These are phyloP conservation scores for Melieria omissa DNA, from an alignment of 2,888 invertebrate genomes.

Conservation along the genomic window DNA sequence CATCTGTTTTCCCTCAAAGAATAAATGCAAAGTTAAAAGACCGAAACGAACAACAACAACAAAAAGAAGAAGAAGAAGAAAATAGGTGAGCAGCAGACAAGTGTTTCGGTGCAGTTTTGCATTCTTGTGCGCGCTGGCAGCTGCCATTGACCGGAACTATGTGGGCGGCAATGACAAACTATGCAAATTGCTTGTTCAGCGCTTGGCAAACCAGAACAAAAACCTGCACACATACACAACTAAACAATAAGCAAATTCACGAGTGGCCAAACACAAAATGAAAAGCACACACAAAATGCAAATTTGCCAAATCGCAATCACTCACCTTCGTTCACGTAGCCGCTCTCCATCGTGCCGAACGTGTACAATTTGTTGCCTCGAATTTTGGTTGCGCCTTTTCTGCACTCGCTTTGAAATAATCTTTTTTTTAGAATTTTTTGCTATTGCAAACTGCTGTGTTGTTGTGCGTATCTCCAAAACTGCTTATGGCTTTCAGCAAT, in stretches of 20 bases:
- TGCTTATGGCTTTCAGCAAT: background rate
- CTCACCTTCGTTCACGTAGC: slow-evolving; percentile 67
- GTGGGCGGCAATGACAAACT: slow-evolving; percentile 33
- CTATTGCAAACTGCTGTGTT: background rate
- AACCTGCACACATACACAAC: too few species aligned
- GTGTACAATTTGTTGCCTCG: slow-evolving; percentile 56
- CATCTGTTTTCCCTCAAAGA: too few species aligned
- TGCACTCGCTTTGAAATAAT: slow-evolving; percentile 6
- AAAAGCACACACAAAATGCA: too few species aligned
- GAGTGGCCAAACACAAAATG: background rate
- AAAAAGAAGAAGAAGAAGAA: background rate
- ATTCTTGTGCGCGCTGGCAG: slow-evolving; percentile 5
- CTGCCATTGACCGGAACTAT: slow-evolving; percentile 40
- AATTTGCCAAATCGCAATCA: slow-evolving; percentile 12
- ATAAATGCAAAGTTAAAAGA: background rate
- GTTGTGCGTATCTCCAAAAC: slow-evolving; percentile 19
- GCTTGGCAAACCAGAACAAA: too few species aligned
- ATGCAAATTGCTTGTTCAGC: too few species aligned
- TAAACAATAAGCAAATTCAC: background rate
- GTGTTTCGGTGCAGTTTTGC: background rate
- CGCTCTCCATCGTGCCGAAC: slow-evolving; percentile 65
- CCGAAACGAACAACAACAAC: background rate
- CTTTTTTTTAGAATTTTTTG: slow-evolving; percentile 15
- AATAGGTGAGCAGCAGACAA: background rate
- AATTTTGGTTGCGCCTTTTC: slow-evolving; percentile 38